phyloP scores from a whole-genome alignment of 2,888 invertebrate genomes.

The Phasia obesa region DNA sequence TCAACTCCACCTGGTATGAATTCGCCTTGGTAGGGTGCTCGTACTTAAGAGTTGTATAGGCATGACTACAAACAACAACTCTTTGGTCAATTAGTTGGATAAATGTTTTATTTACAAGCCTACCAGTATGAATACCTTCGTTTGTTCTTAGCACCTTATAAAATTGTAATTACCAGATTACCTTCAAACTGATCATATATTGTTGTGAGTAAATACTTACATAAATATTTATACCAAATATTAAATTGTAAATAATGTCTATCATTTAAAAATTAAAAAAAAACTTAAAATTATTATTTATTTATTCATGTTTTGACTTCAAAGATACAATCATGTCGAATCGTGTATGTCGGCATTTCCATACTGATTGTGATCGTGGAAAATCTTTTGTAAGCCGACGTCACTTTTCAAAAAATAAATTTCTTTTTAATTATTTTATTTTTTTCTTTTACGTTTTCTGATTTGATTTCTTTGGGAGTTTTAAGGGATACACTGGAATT shows the following conservation, averaged over 20 bases:
- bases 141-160: neutral
- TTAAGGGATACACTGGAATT: conserved; percentile 45
- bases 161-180: neutral
- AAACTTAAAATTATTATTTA: conserved; percentile 40
- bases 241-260: conserved; percentile 22
- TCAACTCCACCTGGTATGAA: no score
- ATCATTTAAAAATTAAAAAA: conserved; percentile 19
- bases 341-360: conserved; percentile 62
- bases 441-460: conserved; percentile 37
- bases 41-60: neutral
- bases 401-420: conserved; percentile 53
- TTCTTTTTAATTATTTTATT: conserved; percentile 53
- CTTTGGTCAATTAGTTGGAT: conserved; percentile 14
- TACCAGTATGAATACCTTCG: neutral
- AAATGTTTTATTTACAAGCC: conserved; percentile 9
- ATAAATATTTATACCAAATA: conserved; percentile 1
- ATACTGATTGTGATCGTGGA: conserved; percentile 61
- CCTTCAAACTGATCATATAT: conserved; percentile 16
- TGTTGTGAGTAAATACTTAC: conserved; percentile 9
- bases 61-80: neutral
- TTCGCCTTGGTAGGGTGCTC: neutral
- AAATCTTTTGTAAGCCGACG: conserved; percentile 64
- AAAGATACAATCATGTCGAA: conserved; percentile 53
- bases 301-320: conserved; percentile 61
- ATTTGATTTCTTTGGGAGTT: conserved; percentile 51